A percentile compares a stretch with the other conserved stretches of the same genome.
Evolutionary conservation across 2,797 vertebrate genomes (phyloP).

Genomic region (Syngnathus rostellatus): DNA sequence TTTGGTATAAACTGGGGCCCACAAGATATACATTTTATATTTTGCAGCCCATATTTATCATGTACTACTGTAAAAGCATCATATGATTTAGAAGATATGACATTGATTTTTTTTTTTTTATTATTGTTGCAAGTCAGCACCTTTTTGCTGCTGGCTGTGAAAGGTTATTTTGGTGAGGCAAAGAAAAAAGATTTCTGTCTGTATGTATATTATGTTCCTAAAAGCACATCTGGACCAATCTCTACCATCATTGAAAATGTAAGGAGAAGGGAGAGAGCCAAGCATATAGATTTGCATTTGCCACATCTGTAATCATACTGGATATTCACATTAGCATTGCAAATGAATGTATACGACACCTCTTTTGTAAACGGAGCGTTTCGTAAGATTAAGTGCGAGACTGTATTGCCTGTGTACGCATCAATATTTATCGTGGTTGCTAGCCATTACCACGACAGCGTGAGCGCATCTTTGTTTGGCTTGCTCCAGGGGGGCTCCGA

Average conservation of each 20-base stretch:
- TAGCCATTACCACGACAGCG: neutral
- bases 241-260: neutral
- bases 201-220: neutral
- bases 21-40: neutral
- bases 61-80: no score
- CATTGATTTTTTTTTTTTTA: neutral
- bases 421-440: neutral
- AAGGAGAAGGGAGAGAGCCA: neutral
- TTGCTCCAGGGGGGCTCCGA: neutral
- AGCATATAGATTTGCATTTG: neutral
- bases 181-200: neutral
- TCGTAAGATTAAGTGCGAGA: neutral
- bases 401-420: neutral
- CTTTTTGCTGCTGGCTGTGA: neutral
- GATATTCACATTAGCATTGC: neutral
- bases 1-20: neutral
- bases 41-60: neutral
- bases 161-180: neutral
- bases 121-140: neutral
- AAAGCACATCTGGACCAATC: neutral
- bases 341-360: neutral
- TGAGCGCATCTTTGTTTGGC: neutral
- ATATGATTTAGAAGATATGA: no score
- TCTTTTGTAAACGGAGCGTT: neutral
- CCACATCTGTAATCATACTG: neutral